A percentile compares a stretch with the other conserved stretches of the same genome.
phyloP scores from a whole-genome alignment of 2,888 invertebrate genomes.

The Brachyopa scutellaris region DNA sequence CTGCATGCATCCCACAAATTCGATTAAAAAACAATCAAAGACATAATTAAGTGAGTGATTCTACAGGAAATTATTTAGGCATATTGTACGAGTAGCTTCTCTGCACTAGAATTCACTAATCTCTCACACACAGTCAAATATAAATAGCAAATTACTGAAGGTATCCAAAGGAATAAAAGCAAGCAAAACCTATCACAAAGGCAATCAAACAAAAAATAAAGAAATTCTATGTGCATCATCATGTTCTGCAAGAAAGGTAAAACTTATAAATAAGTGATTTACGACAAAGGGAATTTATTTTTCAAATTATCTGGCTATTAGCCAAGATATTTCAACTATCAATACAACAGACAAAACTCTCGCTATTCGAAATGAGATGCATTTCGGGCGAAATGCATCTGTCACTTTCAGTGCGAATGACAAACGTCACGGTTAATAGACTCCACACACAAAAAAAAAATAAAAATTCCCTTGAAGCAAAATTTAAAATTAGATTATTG shows the following conservation, averaged over 20 bases:
- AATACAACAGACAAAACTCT: constrained; percentile 65
- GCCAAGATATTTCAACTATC: constrained; percentile 70
- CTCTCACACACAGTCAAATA: constrained; percentile 21
- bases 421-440: constrained; percentile 76
- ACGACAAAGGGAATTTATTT: constrained; percentile 67
- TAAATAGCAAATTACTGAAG: constrained; percentile 63
- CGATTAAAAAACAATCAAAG: constrained; percentile 53
- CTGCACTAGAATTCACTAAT: constrained; percentile 51
- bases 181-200: constrained; percentile 12
- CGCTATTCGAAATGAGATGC: constrained; percentile 49
- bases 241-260: constrained; percentile 31
- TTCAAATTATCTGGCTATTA: constrained; percentile 64
- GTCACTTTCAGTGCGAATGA: constrained; percentile 80
- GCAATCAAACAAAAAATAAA: constrained; percentile 20
- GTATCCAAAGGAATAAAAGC: constrained; percentile 51
- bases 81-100: constrained; percentile 50
- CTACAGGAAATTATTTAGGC: constrained; percentile 64
- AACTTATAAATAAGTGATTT: constrained; percentile 68
- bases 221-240: constrained; percentile 45
- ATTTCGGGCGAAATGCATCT: constrained; percentile 76
- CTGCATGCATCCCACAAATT: constrained; percentile 17
- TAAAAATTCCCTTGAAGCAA: constrained; percentile 31
- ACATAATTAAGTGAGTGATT: constrained; percentile 53
- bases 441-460: constrained; percentile 4
- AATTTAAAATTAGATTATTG: constrained; percentile 71